Evolutionary conservation across 2,113 vertebrate species (phyloP).

Genomic region (Ptilorrhoa leucosticta): DNA sequence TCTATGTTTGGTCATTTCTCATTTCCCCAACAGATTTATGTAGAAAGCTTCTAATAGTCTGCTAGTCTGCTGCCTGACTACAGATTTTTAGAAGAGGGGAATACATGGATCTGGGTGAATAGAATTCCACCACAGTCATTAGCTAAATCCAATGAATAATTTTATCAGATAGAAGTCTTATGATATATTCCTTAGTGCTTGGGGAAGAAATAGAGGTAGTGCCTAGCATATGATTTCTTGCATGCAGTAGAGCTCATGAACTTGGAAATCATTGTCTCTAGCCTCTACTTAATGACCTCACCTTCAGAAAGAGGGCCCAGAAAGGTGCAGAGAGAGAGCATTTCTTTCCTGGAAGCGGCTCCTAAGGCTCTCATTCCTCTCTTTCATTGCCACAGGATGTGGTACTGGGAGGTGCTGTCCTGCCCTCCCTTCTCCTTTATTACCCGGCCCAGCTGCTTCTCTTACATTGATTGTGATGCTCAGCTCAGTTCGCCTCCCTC

Average conservation of each 20-base stretch:
- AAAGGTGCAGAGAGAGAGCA: not conserved
- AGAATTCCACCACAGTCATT: not conserved
- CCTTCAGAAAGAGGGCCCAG: not conserved
- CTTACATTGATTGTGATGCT: not conserved
- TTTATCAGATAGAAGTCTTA: not conserved
- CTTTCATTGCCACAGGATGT: not conserved
- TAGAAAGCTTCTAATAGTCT: not conserved
- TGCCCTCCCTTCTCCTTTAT: not conserved
- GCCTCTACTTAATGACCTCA: not conserved
- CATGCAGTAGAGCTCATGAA: not conserved
- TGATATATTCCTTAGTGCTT: not conserved
- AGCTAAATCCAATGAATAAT: not conserved
- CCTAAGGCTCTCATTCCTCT: not conserved
- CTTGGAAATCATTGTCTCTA: not conserved
- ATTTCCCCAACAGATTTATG: not conserved
- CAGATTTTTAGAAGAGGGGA: not conserved
- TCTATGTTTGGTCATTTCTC: not conserved
- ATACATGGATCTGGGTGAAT: not conserved
- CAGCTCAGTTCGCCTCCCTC: not conserved
- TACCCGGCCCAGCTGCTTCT: rapidly evolving
- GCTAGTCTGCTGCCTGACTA: not conserved
- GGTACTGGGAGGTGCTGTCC: not conserved
- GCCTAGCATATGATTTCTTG: not conserved
- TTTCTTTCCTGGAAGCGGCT: not conserved
- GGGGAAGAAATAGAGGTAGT: not conserved